A percentile compares a stretch with the other conserved stretches of the same genome.
Evolutionary conservation across 2,888 invertebrate species (phyloP).

Genomic region (Agonopterix arenella): DNA sequence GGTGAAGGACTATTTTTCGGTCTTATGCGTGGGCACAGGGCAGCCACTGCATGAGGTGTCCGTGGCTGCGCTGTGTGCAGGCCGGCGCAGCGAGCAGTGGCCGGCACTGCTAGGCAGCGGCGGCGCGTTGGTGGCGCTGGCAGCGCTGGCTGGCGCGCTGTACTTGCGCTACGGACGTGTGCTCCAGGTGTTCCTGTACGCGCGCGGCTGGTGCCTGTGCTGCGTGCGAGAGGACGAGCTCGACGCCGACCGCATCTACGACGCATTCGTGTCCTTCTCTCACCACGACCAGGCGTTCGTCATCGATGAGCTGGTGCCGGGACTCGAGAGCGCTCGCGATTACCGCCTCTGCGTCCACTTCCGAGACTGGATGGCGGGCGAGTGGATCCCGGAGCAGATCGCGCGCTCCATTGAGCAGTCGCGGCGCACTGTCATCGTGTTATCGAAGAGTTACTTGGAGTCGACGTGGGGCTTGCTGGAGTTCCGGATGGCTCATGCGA

Average conservation of each 20-base stretch:
- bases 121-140: conserved; percentile 10
- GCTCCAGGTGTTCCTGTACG: conserved; percentile 19
- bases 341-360: conserved; percentile 82
- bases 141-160: conserved; percentile 1
- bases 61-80: conserved; percentile 17
- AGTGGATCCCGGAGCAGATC: conserved; percentile 83
- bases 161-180: conserved; percentile 17
- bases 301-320: conserved; percentile 78
- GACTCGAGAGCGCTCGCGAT: conserved; percentile 72
- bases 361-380: conserved; percentile 85
- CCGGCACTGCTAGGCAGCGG: neutral
- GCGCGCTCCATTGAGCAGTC: conserved; percentile 82
- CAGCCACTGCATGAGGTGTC: conserved; percentile 8
- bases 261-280: conserved; percentile 89
- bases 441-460: conserved; percentile 23
- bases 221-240: conserved; percentile 14
- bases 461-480: conserved; percentile 81
- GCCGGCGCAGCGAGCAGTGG: conserved; percentile 4
- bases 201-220: conserved; percentile 13
- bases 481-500: conserved; percentile 71
- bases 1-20: conserved; percentile 13
- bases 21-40: conserved; percentile 15
- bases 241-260: conserved; percentile 65
- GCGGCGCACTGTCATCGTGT: conserved; percentile 38
- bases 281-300: conserved; percentile 86